Evolutionary conservation across 2,888 invertebrate species (phyloP), one percentile per base, ranked within the genome.

Genomic region (Lampropteryx suffumata): DNA sequence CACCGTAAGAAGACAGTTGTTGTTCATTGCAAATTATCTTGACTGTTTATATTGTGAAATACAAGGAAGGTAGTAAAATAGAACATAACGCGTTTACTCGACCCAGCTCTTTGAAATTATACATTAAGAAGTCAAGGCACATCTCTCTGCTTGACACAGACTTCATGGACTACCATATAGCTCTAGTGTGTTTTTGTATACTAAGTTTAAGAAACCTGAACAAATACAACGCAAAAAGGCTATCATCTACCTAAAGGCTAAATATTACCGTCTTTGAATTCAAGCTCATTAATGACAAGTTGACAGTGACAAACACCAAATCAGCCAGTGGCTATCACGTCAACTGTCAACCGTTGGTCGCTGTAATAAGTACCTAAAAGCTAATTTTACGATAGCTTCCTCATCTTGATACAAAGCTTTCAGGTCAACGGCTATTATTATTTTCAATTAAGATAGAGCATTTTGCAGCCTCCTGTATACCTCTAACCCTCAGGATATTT

Each of bases 1-100:
- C 53, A 43, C 55, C 46, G 52, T 63, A 60, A 62, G 50, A 41
- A 39, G 37, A 21, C 14, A 32, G 17, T 17, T 30, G 37, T 33
- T 27, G 49, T 43, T 50, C 43, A 39, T 43, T 50, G 49, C 27
- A 49, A 42, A 48, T 48, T 36, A 42, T 36, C 21, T 30, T 32
- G 43, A 28, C 24, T 41, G 27, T 42, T 36, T 33, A 42, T 36
- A 37, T 41, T 33, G n/a, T 28, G 37, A 43, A 48, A 53, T 32
- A 27, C 33, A 48, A 48, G 42, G 43, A 37, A 37, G 42, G 27
- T 26, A 4, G 21, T 41, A 34, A 41, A 48, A 30, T 35, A 33
- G 40, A 13, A 28, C 27, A 24, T 37, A 47, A 47, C 28, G 37
- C 13, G 14, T 17, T 37, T 30, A 17, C 12, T 41, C 35, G 41